Evolutionary conservation across 2,113 vertebrate species (phyloP).

Genomic region (Egretta garzetta): DNA sequence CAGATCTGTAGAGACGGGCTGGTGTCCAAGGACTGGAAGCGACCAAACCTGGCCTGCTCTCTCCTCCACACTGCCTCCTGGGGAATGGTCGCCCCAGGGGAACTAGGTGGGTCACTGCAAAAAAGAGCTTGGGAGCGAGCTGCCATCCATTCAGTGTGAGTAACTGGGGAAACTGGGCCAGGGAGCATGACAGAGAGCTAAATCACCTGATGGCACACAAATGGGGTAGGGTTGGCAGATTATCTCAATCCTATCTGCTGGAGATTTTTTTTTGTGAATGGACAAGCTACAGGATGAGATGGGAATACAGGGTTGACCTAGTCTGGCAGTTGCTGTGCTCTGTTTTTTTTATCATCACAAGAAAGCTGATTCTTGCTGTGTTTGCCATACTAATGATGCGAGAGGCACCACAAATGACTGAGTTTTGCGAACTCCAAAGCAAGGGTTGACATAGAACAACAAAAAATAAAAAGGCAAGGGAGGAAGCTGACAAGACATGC

Average conservation of each 20-base stretch:
- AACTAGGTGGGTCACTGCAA: neutral
- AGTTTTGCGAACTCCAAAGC: conserved; percentile 5
- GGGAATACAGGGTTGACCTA: neutral
- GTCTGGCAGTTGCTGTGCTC: neutral
- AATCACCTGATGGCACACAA: neutral
- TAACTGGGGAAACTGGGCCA: neutral
- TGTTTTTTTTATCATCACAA: neutral
- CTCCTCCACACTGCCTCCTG: neutral
- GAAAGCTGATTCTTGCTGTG: neutral
- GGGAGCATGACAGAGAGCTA: neutral
- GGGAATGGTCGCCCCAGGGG: accelerated
- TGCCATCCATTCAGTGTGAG: neutral
- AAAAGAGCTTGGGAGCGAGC: neutral
- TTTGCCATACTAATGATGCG: neutral
- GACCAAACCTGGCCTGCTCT: neutral
- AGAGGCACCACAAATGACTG: neutral
- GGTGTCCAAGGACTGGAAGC: neutral
- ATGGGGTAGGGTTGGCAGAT: neutral
- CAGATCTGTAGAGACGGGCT: neutral
- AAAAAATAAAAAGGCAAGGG: conserved; percentile 15
- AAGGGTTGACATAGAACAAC: neutral
- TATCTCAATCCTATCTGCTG: neutral
- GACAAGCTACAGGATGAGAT: neutral
- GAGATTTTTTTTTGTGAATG: neutral
- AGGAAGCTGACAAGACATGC: conserved; percentile 14